Percentiles rank a stretch among this genome's conserved stretches.
Evolutionary conservation across 2,797 vertebrate species (phyloP).

Genomic region (Rhinichthys osculus): DNA sequence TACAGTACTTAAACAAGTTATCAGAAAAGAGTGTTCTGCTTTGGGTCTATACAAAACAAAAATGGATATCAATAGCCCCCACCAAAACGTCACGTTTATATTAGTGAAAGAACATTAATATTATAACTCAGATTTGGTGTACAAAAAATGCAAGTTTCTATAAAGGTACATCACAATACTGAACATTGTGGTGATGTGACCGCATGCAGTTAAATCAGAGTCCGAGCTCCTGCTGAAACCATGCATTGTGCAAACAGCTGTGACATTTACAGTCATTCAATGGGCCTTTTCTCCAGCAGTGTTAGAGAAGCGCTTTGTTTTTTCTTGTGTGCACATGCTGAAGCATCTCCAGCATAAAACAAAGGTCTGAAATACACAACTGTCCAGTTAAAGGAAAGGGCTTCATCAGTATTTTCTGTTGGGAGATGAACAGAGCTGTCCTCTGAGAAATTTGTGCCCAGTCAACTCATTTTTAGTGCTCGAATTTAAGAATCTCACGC

Average conservation of each 20-base stretch:
- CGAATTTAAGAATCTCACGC: neutral
- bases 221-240: constrained; percentile 67
- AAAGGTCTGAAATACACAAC: neutral
- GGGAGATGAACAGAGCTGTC: neutral
- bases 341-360: constrained; percentile 22
- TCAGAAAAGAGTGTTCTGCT: neutral
- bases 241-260: constrained; percentile 75
- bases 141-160: neutral
- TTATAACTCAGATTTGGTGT: neutral
- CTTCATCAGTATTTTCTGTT: constrained; percentile 9
- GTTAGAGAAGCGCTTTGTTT: constrained; percentile 26
- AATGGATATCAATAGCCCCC: neutral
- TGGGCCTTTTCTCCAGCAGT: constrained; percentile 35
- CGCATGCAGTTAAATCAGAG: constrained; percentile 74
- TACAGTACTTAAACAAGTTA: neutral
- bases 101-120: neutral
- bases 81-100: neutral
- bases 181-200: constrained; percentile 56
- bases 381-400: neutral
- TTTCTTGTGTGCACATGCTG: neutral
- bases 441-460: neutral
- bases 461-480: neutral
- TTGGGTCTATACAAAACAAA: neutral
- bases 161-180: constrained; percentile 18
- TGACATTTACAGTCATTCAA: constrained; percentile 51